Conservation (phyloP, 2,888 invertebrate genomes). For the Aphodius granarius region DNA sequence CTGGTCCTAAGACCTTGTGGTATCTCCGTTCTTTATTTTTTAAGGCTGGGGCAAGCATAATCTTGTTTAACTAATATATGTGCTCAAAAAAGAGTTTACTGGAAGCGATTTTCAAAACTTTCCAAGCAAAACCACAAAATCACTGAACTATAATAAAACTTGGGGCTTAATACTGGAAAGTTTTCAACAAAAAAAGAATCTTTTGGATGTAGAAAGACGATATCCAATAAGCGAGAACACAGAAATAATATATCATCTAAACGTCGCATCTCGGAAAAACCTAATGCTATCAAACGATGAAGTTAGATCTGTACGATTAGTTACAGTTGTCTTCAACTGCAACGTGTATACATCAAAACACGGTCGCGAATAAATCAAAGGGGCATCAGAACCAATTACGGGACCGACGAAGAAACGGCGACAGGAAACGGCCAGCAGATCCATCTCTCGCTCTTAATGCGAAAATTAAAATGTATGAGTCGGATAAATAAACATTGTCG, state of each 20-base stretch:
- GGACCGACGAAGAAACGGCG: background rate
- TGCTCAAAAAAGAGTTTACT: too few species aligned
- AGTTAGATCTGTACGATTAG: background rate
- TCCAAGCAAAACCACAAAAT: too few species aligned
- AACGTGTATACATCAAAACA: background rate
- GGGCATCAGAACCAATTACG: background rate
- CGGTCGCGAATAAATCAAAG: background rate
- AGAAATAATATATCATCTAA: background rate
- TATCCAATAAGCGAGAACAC: background rate
- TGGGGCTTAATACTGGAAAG: too few species aligned
- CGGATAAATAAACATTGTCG: background rate
- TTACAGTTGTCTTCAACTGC: background rate
- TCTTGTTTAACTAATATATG: too few species aligned
- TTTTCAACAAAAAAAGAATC: too few species aligned
- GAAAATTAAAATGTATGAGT: background rate
- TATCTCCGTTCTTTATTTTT: too few species aligned
- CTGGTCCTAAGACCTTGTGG: too few species aligned
- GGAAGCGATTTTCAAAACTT: too few species aligned
- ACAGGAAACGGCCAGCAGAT: background rate
- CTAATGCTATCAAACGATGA: background rate
- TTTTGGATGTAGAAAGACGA: too few species aligned
- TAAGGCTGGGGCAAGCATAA: too few species aligned
- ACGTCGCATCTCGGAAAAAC: background rate
- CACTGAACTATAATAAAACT: too few species aligned
- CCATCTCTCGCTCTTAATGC: background rate